Evolutionary conservation across 2,888 invertebrate genomes (phyloP).

Genomic region (Chalcis sispes): DNA sequence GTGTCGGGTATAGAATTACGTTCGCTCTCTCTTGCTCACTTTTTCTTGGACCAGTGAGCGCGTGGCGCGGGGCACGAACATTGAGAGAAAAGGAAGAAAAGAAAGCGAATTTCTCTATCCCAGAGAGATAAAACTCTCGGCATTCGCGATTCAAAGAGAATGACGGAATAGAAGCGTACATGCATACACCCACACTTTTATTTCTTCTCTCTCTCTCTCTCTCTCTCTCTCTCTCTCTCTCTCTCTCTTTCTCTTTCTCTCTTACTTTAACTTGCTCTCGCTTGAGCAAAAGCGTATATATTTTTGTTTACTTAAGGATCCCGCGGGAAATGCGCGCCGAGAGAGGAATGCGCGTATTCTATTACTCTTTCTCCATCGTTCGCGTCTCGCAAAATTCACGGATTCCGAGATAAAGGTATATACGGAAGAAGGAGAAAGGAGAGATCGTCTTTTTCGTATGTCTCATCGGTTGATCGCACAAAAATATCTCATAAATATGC

Average conservation of each 20-base stretch:
- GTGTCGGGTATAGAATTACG: no score
- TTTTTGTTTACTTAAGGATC: slow-evolving; percentile 53
- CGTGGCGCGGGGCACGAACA: background rate
- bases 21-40: no score
- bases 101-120: slow-evolving; percentile 46
- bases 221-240: background rate
- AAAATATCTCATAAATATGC: slow-evolving; percentile 53
- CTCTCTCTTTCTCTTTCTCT: background rate
- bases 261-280: background rate
- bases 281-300: background rate
- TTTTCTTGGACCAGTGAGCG: slow-evolving; percentile 46
- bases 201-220: background rate
- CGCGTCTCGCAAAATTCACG: slow-evolving; percentile 13
- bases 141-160: slow-evolving; percentile 55
- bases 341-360: slow-evolving; percentile 3
- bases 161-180: slow-evolving; percentile 46
- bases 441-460: slow-evolving; percentile 8
- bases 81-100: background rate
- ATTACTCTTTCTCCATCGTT: background rate
- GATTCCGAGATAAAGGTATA: slow-evolving; percentile 14
- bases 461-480: slow-evolving; percentile 46
- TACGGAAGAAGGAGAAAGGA: background rate
- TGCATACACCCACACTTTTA: no score
- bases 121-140: slow-evolving; percentile 48
- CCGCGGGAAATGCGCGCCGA: slow-evolving; percentile 37